These are phyloP conservation scores for Drosophila neutralis DNA, from an alignment of 2,888 invertebrate species.

Conservation along the genomic window DNA sequence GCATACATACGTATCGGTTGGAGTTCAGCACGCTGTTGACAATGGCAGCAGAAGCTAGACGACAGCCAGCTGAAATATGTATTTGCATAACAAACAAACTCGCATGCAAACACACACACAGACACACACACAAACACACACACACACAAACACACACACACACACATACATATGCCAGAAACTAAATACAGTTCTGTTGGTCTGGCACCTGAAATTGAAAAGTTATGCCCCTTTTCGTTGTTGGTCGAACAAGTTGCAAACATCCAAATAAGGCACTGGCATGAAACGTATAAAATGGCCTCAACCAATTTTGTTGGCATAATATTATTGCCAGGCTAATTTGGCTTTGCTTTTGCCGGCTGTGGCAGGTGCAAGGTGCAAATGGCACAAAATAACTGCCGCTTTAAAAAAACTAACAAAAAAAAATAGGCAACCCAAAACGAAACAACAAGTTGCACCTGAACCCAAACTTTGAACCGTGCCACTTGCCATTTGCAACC, in stretches of 20 bases:
- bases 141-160: constrained; percentile 3
- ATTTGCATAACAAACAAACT: constrained; percentile 44
- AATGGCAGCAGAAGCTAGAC: constrained; percentile 41
- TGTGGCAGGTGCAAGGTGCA: constrained; percentile 63
- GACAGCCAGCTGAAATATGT: constrained; percentile 33
- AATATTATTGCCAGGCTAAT: constrained; percentile 63
- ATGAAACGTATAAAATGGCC: constrained; percentile 47
- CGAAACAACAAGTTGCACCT: constrained; percentile 29
- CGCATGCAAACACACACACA: not conserved
- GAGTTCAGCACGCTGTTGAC: constrained; percentile 37
- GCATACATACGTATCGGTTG: not conserved
- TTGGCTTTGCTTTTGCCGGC: constrained; percentile 24
- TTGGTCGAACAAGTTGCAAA: constrained; percentile 50
- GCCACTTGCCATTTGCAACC: constrained; percentile 8
- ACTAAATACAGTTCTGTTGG: constrained; percentile 23
- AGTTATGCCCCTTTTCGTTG: constrained; percentile 45
- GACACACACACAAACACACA: constrained; percentile 4
- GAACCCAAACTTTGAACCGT: constrained; percentile 33
- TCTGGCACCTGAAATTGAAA: constrained; percentile 65
- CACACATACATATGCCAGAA: constrained; percentile 7
- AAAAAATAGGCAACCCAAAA: constrained; percentile 49
- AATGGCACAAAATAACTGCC: constrained; percentile 73
- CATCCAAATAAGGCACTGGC: constrained; percentile 41
- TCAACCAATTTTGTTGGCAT: constrained; percentile 43
- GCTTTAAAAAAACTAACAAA: constrained; percentile 28